Base-by-base conservation (phyloP, 2,888 invertebrate species). In the Folsomia manolachei region DNA sequence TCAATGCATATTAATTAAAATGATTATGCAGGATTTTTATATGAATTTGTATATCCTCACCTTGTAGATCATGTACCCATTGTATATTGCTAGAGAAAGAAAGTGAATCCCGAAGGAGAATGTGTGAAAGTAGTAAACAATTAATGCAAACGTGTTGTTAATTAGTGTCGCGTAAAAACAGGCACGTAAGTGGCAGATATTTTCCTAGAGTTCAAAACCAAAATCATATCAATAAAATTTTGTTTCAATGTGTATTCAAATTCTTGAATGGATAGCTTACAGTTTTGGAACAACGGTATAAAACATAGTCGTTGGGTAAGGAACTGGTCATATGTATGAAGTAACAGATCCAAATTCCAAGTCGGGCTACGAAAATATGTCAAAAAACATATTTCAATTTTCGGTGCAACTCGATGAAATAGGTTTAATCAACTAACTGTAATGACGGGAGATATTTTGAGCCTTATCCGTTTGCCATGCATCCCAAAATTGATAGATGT, bases 51-150 rank as follows among this genome's bases (percentile, higher is more conserved):
- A n/a, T n/a, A n/a, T n/a, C n/a, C n/a, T n/a, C 39, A 39, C 39
- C 39, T 63, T 69, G 65, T 73, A 75, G 27, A 69, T 18, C 7
- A 71, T 39, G 61, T 75, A 75, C 1, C 65, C 69, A 27, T 71
- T 69, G 65, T 70, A 75, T 1, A 71, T 69, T 1, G 71, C 61
- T 14, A 75, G 27, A 1, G 70, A 61, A 7, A 26, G 64, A 14
- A 73, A 24, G 27, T 75, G 71, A 0, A 75, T 2, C 4, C 73
- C 75, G 24, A 73, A 73, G 39, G 63, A 66, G 1, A n/a, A 60
- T 1, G 71, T 73, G 27, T 73, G 73, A 18, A 67, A 52, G 52
- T 70, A 70, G 62, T 75, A 75, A 14, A 63, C 69, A 1, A 67
- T 21, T 1, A 68, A n/a, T 4, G 68, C 68, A 61, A 56, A 71